Percentiles rank a stretch among this genome's conserved stretches.
Evolutionary conservation across 1,140 invertebrate genomes (phyloP).

Genomic region (Scaptomyza graminum): DNA sequence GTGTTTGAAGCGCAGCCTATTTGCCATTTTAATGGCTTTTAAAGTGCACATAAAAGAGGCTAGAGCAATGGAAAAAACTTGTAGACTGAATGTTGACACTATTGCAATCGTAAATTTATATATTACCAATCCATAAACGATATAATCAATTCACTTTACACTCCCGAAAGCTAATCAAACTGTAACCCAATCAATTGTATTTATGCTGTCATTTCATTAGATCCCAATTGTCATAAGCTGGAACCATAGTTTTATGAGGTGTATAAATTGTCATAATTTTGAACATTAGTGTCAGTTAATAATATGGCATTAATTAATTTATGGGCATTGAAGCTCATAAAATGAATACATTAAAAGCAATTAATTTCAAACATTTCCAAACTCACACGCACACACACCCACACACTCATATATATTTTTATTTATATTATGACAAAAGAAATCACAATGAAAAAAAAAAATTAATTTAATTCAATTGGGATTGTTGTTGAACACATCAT

Average conservation of each 20-base stretch:
- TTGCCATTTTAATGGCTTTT: slow-evolving; percentile 78
- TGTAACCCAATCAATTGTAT: slow-evolving; percentile 13
- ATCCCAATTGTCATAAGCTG: slow-evolving; percentile 22
- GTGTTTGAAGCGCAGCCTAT: slow-evolving; percentile 39
- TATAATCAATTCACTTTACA: neutral
- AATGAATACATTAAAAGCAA: slow-evolving; percentile 57
- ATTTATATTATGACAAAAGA: slow-evolving; percentile 45
- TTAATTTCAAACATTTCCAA: slow-evolving; percentile 45
- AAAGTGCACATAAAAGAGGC: slow-evolving; percentile 56
- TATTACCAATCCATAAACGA: neutral
- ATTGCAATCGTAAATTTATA: neutral
- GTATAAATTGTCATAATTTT: slow-evolving; percentile 68
- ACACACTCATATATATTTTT: slow-evolving; percentile 19
- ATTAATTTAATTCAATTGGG: slow-evolving; percentile 40
- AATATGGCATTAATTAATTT: slow-evolving; percentile 75
- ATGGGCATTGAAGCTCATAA: slow-evolving; percentile 27
- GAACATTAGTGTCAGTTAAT: slow-evolving; percentile 65
- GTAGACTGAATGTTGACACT: neutral
- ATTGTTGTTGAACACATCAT: slow-evolving; percentile 2
- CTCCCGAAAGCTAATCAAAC: neutral
- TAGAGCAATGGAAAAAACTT: neutral
- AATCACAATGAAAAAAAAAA: slow-evolving; percentile 3
- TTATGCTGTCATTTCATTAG: slow-evolving; percentile 25
- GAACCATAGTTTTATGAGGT: slow-evolving; percentile 38
- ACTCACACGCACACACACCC: no score